Evolutionary conservation across 1,140 invertebrate genomes (phyloP).

Genomic region (Trichonephila clavipes): DNA sequence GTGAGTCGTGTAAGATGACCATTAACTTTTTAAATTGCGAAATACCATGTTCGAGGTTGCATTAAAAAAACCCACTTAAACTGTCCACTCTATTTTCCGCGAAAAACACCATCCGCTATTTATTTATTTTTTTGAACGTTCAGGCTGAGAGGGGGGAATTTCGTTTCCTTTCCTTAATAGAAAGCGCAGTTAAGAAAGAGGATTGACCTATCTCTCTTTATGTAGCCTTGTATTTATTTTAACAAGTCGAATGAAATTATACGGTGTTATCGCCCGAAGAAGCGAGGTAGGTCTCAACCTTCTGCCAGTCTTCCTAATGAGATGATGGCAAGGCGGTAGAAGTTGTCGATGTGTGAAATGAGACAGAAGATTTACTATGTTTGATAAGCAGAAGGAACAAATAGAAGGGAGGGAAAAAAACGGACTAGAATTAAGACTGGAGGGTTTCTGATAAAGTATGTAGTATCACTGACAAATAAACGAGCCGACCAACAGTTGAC

Average conservation of each 20-base stretch:
- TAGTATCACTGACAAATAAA: conserved; percentile 4
- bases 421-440: conserved; percentile 1
- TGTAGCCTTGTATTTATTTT: conserved; percentile 26
- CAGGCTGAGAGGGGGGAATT: not conserved
- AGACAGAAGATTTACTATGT: conserved; percentile 33
- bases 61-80: no score
- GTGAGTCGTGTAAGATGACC: no score
- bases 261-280: not conserved
- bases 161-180: not conserved
- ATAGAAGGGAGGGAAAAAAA: not conserved
- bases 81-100: not conserved
- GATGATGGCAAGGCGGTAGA: conserved; percentile 20
- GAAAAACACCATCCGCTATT: not conserved
- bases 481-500: not conserved
- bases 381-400: conserved; percentile 48
- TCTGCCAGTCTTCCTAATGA: conserved; percentile 39
- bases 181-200: conserved; percentile 22
- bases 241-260: conserved; percentile 32
- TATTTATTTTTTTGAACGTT: not conserved
- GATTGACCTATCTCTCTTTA: conserved; percentile 11
- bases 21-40: no score
- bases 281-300: conserved; percentile 12
- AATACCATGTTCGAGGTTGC: no score
- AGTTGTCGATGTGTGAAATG: conserved; percentile 55
- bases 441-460: conserved; percentile 18